Base-by-base conservation (phyloP, 1,140 invertebrate genomes). In the Andrena cerasifolii region DNA sequence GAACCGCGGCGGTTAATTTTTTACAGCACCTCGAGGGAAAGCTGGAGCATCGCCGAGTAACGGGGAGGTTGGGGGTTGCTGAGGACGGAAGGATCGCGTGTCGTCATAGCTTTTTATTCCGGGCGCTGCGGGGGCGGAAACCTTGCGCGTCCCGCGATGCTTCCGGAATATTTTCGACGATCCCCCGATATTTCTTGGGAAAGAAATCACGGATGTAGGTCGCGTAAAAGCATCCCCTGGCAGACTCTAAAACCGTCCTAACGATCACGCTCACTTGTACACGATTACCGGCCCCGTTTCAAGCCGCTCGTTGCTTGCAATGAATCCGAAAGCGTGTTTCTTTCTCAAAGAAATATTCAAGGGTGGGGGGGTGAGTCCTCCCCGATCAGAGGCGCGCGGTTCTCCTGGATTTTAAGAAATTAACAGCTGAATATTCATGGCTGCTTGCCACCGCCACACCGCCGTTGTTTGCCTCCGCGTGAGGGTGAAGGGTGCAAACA, bases 341-440 rank as follows among this genome's bases (percentile, higher is more conserved):
- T 40, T 40, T 40, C 10, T 40, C 10, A 40, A 40, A 40, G 3
- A 40, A 3, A 5, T 40, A 3, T 10, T 40, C 3, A 10, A 5
- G 3, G 3, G 36, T 40, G 36, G 10, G 10, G 36, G 10, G 10
- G 3, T 40, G 4, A 40, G 10, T 16, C 12, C 14, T 14, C 51
- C 24, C n/a, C 7, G 12, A 40, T 10, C 10, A 28, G 24, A 56
- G 26, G 16, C 14, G 4, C 12, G 0, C 26, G 26, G 26, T 56
- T 56, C 18, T 2, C 31, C 10, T 10, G 10, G 56, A 59, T 59
- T 36, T 24, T 28, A 58, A 58, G 54, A 28, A 58, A 58, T 33
- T 14, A 33, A 58, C 28, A 7, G 54, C 54, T 58, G 54, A 73
- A 73, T 74, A 74, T 74, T 66, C 72, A 74, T 66, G 36, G 7